Percentiles rank a stretch among this genome's conserved stretches.
Evolutionary conservation across 1,140 invertebrate genomes (phyloP).

Genomic region (Teleopsis dalmanni): DNA sequence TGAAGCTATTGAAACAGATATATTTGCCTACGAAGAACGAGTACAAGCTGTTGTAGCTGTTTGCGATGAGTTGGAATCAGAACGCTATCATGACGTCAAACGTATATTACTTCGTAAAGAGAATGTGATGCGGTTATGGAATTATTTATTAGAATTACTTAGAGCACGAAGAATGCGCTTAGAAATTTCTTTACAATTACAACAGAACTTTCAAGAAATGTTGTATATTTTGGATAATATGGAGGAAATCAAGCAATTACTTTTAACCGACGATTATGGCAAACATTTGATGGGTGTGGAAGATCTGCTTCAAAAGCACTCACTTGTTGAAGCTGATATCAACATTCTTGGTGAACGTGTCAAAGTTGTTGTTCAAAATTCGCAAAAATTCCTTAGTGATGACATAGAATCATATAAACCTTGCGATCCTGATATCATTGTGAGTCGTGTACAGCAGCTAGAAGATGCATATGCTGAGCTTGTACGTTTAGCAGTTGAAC

Average conservation of each 20-base stretch:
- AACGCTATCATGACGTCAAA: conserved; percentile 98
- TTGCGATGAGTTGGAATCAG: conserved; percentile 90
- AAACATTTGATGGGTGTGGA: conserved; percentile 99
- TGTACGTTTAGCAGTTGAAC: conserved; percentile 88
- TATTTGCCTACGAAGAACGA: conserved; percentile 97
- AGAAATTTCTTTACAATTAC: conserved; percentile 86
- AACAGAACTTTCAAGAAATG: conserved; percentile 98
- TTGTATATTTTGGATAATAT: conserved; percentile 96
- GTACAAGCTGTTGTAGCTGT: conserved; percentile 98
- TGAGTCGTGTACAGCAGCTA: conserved; percentile 87
- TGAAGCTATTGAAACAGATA: conserved; percentile 99
- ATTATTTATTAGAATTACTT: conserved; percentile 90
- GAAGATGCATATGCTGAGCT: conserved; percentile 94
- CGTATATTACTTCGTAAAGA: conserved; percentile 94
- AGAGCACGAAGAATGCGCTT: conserved; percentile 85
- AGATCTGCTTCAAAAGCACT: conserved; percentile 96
- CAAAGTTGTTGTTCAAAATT: conserved; percentile 90
- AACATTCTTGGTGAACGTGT: conserved; percentile 96
- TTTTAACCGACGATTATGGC: conserved; percentile 95
- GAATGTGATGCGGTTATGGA: conserved; percentile 95
- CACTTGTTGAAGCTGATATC: conserved; percentile 94
- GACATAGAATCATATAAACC: conserved; percentile 85
- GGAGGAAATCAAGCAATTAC: conserved; percentile 82
- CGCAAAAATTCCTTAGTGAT: conserved; percentile 81
- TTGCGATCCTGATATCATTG: conserved; percentile 89